Evolutionary conservation across 2,797 vertebrate species (phyloP), one percentile per base, ranked within the genome.

Genomic region (Anguilla megastoma): DNA sequence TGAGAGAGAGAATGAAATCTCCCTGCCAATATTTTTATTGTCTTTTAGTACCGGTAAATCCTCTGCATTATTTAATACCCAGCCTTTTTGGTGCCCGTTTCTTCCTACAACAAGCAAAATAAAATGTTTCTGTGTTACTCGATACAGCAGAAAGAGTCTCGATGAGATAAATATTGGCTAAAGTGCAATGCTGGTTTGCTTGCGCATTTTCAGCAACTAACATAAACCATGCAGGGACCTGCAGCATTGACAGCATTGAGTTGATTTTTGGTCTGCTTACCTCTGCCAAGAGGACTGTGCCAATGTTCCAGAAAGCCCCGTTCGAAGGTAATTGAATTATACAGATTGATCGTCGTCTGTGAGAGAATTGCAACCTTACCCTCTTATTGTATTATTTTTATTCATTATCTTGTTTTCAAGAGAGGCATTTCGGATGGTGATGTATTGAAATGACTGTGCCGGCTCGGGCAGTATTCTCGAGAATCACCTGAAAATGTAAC

Each of bases 111-210:
- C 14, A 60, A 79, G 36, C 50, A 79, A 48, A 79, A 54, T 18
- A 58, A 88, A 85, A 76, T 24, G 58, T 79, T 52, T 48, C 48
- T 85, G 33, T 85, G 71, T 85, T 79, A 74, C 33, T 48, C 9
- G 50, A 85, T 88, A 71, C 33, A 79, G 69, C 50, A 50, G 71
- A 74, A 88, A 66, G 69, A 36, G 27, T 85, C 84, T 69, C 27
- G 50, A 58, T 56, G 85, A 85, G 69, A 85, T 71, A 88, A 88
- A 93, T 93, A 87, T 79, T 91, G 89, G 91, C 91, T 94, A 90
- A 93, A 92, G 90, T 92, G 91, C 95, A 93, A 94, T 90, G 90
- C 85, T 92, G 87, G 88, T 94, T 91, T 92, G 92, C 94, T 93
- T 91, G 91, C 89, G 89, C 87, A 85, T 92, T 92, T 91, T 86